These are phyloP conservation scores for Micromys minutus DNA, from an alignment of 2,113 vertebrate species.

Conservation along the genomic window DNA sequence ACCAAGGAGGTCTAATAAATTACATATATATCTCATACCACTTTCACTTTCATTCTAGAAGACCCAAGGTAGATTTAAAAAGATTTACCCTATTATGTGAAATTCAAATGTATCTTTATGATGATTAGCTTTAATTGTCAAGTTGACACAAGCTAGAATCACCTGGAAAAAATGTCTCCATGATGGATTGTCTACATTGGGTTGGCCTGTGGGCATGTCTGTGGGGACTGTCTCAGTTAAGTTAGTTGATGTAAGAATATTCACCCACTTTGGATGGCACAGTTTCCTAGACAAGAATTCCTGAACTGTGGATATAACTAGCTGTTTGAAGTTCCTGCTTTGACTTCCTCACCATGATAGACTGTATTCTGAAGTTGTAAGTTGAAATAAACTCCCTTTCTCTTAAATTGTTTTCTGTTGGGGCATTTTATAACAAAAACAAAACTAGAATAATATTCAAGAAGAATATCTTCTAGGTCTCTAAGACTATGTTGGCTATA, in stretches of 20 bases:
- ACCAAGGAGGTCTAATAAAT: not conserved
- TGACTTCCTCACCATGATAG: not conserved
- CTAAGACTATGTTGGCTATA: not conserved
- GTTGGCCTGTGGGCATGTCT: not conserved
- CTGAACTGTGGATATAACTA: not conserved
- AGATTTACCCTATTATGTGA: not conserved
- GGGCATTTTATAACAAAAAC: not conserved
- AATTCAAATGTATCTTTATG: not conserved
- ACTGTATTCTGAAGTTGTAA: not conserved
- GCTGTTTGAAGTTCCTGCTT: not conserved
- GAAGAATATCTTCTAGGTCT: not conserved
- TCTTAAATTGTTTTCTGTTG: not conserved
- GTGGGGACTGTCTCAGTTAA: not conserved
- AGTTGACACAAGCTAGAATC: not conserved
- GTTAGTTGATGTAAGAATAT: not conserved
- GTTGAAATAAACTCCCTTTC: not conserved
- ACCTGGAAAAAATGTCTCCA: not conserved
- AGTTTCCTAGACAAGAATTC: not conserved
- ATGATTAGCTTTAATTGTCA: not conserved
- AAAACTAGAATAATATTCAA: not conserved
- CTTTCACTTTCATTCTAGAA: not conserved
- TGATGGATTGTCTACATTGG: not conserved
- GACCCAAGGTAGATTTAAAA: not conserved
- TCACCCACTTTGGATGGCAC: not conserved
- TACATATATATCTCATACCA: accelerated